A percentile compares a stretch with the other conserved stretches of the same genome.
phyloP scores from a whole-genome alignment of 2,797 vertebrate species.

The Micromesistius poutassou region DNA sequence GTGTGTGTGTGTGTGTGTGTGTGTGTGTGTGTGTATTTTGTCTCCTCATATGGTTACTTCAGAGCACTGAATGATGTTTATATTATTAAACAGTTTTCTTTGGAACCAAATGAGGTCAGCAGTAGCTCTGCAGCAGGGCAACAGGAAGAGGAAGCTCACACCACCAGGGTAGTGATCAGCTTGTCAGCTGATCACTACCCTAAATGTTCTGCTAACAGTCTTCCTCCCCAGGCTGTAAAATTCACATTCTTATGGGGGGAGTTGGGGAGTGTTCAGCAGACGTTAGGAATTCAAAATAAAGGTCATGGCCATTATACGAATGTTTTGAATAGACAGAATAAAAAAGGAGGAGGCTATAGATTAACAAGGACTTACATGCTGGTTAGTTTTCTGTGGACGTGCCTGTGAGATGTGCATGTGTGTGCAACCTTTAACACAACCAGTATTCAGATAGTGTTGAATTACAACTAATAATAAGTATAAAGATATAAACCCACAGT shows the following conservation, averaged over 20 bases:
- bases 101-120: constrained; percentile 37
- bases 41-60: constrained; percentile 54
- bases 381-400: neutral
- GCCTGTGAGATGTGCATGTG: neutral
- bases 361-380: neutral
- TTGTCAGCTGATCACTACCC: neutral
- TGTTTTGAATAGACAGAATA: neutral
- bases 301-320: neutral
- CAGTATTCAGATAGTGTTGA: neutral
- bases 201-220: neutral
- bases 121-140: constrained; percentile 6
- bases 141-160: constrained; percentile 30
- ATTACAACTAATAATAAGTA: neutral
- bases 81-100: constrained; percentile 49
- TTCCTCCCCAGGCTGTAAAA: too few relatives aligned
- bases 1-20: constrained; percentile 1
- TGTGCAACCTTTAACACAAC: too few relatives aligned
- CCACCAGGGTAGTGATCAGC: neutral
- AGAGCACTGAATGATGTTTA: constrained; percentile 40
- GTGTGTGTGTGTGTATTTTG: neutral
- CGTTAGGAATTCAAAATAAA: neutral
- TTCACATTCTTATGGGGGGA: too few relatives aligned
- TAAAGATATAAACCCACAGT: neutral
- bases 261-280: neutral
- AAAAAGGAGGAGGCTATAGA: neutral